Evolutionary conservation across 2,888 invertebrate species (phyloP).

Genomic region (Gymnosoma rotundatum): DNA sequence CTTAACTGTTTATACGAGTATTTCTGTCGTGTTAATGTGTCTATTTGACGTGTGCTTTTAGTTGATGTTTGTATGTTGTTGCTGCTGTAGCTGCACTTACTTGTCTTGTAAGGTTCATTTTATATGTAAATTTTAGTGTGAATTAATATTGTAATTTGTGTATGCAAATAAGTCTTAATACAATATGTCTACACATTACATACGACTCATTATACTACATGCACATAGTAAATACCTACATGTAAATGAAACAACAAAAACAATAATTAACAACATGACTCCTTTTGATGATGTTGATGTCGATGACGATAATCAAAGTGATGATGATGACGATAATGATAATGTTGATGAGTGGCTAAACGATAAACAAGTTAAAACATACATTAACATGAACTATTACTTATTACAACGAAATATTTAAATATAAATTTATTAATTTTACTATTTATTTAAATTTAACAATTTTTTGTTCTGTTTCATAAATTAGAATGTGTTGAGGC

Average conservation of each 20-base stretch:
- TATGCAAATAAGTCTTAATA: constrained; percentile 55
- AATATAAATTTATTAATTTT: constrained; percentile 37
- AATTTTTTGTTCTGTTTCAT: constrained; percentile 9
- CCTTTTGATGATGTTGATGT: constrained; percentile 1
- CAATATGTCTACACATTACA: not conserved
- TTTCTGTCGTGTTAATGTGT: constrained; percentile 8
- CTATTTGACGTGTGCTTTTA: constrained; percentile 1
- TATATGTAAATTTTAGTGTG: constrained; percentile 62
- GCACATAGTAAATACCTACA: too few species aligned
- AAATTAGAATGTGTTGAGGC: constrained; percentile 3
- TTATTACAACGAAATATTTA: constrained; percentile 21
- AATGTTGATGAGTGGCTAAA: constrained; percentile 32
- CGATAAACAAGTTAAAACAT: constrained; percentile 2
- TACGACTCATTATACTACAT: too few species aligned
- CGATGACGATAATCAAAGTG: not conserved
- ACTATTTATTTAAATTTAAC: constrained; percentile 8
- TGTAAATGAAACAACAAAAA: constrained; percentile 17
- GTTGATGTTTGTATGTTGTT: not conserved
- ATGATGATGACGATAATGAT: too few species aligned
- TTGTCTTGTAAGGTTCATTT: constrained; percentile 60
- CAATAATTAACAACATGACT: constrained; percentile 27
- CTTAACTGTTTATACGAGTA: constrained; percentile 29
- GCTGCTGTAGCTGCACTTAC: constrained; percentile 13
- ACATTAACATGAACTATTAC: constrained; percentile 38
- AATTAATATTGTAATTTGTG: constrained; percentile 67